Evolutionary conservation across 2,797 vertebrate genomes (phyloP).

Genomic region (Neosalanx taihuensis): DNA sequence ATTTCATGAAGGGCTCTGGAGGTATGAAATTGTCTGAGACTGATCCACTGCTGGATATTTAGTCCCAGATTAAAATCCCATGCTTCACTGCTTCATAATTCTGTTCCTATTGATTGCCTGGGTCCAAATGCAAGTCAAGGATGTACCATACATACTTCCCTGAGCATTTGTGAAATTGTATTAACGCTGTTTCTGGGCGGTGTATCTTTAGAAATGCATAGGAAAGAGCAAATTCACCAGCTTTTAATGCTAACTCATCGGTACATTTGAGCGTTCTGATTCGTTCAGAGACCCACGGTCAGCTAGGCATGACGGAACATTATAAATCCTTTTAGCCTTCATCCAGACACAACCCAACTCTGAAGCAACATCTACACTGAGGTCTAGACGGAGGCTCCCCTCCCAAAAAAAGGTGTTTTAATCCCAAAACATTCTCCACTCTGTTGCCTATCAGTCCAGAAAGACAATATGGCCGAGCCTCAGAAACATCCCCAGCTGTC

Average conservation of each 20-base stretch:
- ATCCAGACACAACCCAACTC: background rate
- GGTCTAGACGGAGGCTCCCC: constrained; percentile 2
- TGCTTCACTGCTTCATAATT: constrained; percentile 76
- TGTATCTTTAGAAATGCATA: constrained; percentile 43
- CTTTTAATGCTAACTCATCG: constrained; percentile 36
- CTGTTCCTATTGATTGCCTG: constrained; percentile 75
- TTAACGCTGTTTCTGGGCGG: constrained; percentile 42
- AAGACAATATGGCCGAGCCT: constrained; percentile 32
- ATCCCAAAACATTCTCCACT: constrained; percentile 18
- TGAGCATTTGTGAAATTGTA: constrained; percentile 56
- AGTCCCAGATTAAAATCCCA: constrained; percentile 83
- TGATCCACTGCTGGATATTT: constrained; percentile 84
- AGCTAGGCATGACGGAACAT: constrained; percentile 9
- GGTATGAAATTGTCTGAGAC: constrained; percentile 79
- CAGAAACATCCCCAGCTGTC: constrained; percentile 51
- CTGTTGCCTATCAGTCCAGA: constrained; percentile 26
- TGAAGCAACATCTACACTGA: constrained; percentile 27
- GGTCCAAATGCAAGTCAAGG: constrained; percentile 72
- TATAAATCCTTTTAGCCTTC: constrained; percentile 10
- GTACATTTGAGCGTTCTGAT: background rate
- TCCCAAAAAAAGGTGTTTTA: constrained; percentile 12
- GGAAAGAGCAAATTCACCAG: constrained; percentile 30
- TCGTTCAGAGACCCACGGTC: constrained; percentile 28
- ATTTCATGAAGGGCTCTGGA: constrained; percentile 80
- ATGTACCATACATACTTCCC: constrained; percentile 64